Percentiles rank a stretch among this genome's conserved stretches.
Evolutionary conservation across 2,113 vertebrate species (phyloP).

Genomic region (Proterorhinus semilunaris): DNA sequence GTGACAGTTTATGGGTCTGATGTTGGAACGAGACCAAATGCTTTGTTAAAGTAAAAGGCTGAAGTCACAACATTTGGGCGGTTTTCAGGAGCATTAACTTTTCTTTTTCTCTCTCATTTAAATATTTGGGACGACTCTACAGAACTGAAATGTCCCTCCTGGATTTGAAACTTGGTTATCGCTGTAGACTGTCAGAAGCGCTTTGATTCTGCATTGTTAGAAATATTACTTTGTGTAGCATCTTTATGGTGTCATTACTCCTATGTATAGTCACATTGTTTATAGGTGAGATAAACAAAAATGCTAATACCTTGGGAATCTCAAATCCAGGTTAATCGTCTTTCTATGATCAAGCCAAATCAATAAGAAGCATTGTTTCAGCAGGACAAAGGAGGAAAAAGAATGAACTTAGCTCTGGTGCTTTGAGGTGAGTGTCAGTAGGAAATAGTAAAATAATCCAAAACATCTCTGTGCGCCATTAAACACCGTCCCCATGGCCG

Average conservation of each 20-base stretch:
- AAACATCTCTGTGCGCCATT: not conserved
- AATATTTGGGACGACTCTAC: too few relatives aligned
- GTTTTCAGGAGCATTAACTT: too few relatives aligned
- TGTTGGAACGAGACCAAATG: conserved; percentile 46
- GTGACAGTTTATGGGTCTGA: conserved; percentile 55
- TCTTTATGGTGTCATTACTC: not conserved
- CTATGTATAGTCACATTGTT: not conserved
- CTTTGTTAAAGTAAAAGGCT: conserved; percentile 53
- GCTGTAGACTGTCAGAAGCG: too few relatives aligned
- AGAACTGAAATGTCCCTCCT: too few relatives aligned
- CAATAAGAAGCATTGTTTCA: too few relatives aligned
- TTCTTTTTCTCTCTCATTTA: too few relatives aligned
- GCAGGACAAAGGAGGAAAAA: too few relatives aligned
- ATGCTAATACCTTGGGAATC: not conserved
- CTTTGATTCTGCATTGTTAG: too few relatives aligned
- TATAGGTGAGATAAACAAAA: not conserved
- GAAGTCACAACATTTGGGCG: conserved; percentile 4
- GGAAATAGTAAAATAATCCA: not conserved
- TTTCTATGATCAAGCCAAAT: too few relatives aligned
- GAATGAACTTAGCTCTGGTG: too few relatives aligned
- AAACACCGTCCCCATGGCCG: not conserved
- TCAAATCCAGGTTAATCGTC: not conserved
- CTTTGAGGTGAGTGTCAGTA: not conserved
- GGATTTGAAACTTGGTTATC: too few relatives aligned
- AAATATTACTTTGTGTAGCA: not conserved